Evolutionary conservation across 2,113 vertebrate species (phyloP).

Genomic region (Elaphurus davidianus): DNA sequence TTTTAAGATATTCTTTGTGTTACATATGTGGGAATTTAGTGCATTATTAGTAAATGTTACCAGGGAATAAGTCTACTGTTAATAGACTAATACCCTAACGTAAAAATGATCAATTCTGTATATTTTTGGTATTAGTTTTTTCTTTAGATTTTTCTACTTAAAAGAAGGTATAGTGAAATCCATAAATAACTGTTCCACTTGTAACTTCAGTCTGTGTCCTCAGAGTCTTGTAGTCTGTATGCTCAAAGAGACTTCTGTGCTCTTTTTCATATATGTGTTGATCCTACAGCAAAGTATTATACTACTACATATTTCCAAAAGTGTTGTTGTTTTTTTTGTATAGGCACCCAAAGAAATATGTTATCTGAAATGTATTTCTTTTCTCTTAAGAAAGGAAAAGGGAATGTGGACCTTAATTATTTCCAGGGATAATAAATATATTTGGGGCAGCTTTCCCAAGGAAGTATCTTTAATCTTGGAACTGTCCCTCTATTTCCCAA

Average conservation of each 20-base stretch:
- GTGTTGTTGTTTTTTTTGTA: neutral
- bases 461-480: conserved; percentile 46
- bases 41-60: conserved; percentile 14
- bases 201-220: neutral
- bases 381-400: neutral
- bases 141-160: conserved; percentile 5
- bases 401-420: conserved; percentile 14
- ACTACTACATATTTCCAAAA: neutral
- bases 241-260: neutral
- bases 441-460: conserved; percentile 10
- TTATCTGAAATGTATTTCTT: conserved; percentile 6
- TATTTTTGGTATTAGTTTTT: conserved; percentile 10
- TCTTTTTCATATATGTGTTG: conserved; percentile 8
- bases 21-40: conserved; percentile 14
- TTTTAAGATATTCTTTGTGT: conserved; percentile 23
- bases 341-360: neutral
- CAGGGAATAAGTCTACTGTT: neutral
- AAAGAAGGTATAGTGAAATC: conserved; percentile 11
- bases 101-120: neutral
- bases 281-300: neutral
- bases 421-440: conserved; percentile 25
- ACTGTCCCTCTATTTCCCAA: conserved; percentile 42
- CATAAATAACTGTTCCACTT: neutral
- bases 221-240: neutral
- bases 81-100: neutral